These are phyloP conservation scores for Oreohelix idahoensis DNA, from an alignment of 1,140 invertebrate genomes.

Conservation along the genomic window DNA sequence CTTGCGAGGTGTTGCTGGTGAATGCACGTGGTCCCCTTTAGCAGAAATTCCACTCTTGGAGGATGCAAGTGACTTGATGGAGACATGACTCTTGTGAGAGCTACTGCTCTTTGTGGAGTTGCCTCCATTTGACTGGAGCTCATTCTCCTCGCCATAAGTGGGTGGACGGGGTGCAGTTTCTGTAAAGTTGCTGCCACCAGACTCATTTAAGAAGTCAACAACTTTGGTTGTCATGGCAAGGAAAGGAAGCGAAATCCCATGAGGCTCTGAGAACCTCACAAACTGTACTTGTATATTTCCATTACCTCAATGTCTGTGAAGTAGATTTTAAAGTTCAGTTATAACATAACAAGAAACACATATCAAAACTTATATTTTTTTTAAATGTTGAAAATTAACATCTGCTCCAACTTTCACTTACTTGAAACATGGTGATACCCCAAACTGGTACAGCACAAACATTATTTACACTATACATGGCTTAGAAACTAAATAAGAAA, in stretches of 20 bases:
- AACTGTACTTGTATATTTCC: neutral
- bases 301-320: conserved; percentile 6
- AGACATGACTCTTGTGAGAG: conserved; percentile 65
- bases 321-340: neutral
- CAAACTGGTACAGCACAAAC: no score
- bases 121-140: conserved; percentile 66
- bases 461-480: no score
- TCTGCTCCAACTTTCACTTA: no score
- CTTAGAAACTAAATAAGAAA: no score
- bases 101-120: conserved; percentile 66
- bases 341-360: no score
- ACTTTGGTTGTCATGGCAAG: conserved; percentile 64
- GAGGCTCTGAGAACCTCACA: conserved; percentile 16
- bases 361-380: no score
- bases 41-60: conserved; percentile 62
- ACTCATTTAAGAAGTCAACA: conserved; percentile 68
- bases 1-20: conserved; percentile 65
- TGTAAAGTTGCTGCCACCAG: conserved; percentile 70
- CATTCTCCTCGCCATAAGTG: conserved; percentile 72
- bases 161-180: conserved; percentile 70
- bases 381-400: no score
- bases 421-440: no score
- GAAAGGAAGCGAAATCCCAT: conserved; percentile 24
- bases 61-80: conserved; percentile 53
- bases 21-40: conserved; percentile 59